A percentile compares a stretch with the other conserved stretches of the same genome.
Evolutionary conservation across 35 echinoderm and acorn worm genomes (phyloP).

Genomic region (Lytechinus variegatus): DNA sequence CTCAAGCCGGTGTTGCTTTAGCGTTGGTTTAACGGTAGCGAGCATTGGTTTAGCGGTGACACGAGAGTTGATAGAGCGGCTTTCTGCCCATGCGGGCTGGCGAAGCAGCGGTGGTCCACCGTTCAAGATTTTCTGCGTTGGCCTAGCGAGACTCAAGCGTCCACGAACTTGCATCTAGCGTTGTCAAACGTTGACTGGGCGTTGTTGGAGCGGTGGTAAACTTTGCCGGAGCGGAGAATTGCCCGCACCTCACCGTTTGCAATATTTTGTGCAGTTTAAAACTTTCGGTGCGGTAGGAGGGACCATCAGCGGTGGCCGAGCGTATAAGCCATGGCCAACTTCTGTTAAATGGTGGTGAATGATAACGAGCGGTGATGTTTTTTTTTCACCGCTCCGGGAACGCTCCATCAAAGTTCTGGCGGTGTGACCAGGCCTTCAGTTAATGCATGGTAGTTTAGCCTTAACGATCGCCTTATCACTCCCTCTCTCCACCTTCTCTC

Average conservation of each 20-base stretch:
- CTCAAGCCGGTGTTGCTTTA: slow-evolving; percentile 34
- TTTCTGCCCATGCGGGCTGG: not conserved
- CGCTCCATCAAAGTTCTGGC: too few species aligned
- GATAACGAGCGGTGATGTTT: too few species aligned
- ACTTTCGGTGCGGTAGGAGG: slow-evolving; percentile 42
- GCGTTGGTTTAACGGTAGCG: slow-evolving; percentile 44
- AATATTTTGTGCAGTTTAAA: slow-evolving; percentile 38
- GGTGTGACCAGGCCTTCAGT: too few species aligned
- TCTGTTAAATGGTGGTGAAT: slow-evolving; percentile 15
- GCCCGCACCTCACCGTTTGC: slow-evolving; percentile 16
- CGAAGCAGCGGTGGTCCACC: slow-evolving; percentile 36
- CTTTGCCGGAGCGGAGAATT: slow-evolving; percentile 42
- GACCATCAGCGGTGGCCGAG: slow-evolving; percentile 31
- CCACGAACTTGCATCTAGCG: not conserved
- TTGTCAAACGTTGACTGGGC: slow-evolving; percentile 33
- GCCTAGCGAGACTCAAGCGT: too few species aligned
- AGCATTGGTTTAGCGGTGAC: not conserved
- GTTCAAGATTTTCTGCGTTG: slow-evolving; percentile 15
- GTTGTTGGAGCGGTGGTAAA: slow-evolving; percentile 36
- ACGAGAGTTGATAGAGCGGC: too few species aligned
- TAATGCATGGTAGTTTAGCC: too few species aligned
- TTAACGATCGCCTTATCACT: not conserved
- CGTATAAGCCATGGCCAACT: slow-evolving; percentile 12
- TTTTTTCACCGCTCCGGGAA: too few species aligned
- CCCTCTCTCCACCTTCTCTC: not conserved